Base-by-base conservation (phyloP, 1,140 invertebrate species). In the Heliothis subflexa region DNA sequence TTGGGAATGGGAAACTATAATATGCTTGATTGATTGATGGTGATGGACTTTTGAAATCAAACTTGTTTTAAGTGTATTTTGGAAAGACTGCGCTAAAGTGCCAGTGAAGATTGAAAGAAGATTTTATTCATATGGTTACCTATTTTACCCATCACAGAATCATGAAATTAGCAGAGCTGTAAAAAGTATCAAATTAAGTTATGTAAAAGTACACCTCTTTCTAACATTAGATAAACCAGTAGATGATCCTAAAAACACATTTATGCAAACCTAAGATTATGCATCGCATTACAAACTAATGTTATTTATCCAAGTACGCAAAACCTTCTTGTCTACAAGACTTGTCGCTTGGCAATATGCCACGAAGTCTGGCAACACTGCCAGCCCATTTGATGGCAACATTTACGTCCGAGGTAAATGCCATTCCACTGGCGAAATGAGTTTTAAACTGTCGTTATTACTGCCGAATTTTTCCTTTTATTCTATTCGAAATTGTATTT, bases 321-420 rank as follows among this genome's bases (percentile, higher is more conserved):
- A 64, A 64, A 64, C 61, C 61, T 64, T 45, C 61, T n/a, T 64
- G 62, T 66, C 40, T 66, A 66, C 40, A 47, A 21, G 5, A 16
- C 47, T 28, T 14, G 66, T 70, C 47, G n/a, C 47, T 70, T 70
- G 66, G 66, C 66, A 70, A 70, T 52, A 4, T 7, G 66, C 66
- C 66, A 70, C 18, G 13, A 50, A 70, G 47, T 70, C 66, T 70
- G 66, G 18, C 66, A 70, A 52, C 45, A 40, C 47, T 13, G 33
- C 61, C 40, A 11, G 16, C 3, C 40, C 5, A 52, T 49, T n/a
- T 11, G 13, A 25, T 52, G 47, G 66, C 66, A 70, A 66, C 47
- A 25, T 49, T 50, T 49, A 59, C 18, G 47, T 70, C 18, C 66
- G 66, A 70, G 66, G 66, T 70, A 70, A 70, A 70, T 70, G 66